Evolutionary conservation across 2,888 invertebrate species (phyloP).

Genomic region (Tenthredo scrophulariae): DNA sequence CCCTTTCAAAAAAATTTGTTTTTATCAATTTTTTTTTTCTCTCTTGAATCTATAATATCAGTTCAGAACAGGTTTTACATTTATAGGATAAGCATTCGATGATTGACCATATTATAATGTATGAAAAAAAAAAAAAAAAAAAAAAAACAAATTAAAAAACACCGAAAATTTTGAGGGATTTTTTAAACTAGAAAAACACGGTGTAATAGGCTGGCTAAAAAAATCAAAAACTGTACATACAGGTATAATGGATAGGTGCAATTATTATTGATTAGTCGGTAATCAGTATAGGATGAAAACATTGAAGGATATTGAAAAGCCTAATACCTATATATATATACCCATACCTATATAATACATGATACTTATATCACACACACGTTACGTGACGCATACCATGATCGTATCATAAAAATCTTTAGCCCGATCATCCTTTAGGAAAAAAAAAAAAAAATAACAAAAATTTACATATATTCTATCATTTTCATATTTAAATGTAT

Average conservation of each 20-base stretch:
- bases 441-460: not conserved
- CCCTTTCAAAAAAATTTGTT: too few species aligned
- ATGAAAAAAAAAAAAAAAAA: too few species aligned
- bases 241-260: constrained; percentile 43
- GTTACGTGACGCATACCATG: not conserved
- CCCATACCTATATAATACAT: constrained; percentile 10
- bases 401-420: constrained; percentile 7
- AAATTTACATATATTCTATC: not conserved
- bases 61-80: too few species aligned
- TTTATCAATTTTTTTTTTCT: too few species aligned
- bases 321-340: not conserved
- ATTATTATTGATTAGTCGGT: not conserved
- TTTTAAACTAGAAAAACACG: not conserved
- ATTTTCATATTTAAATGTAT: not conserved
- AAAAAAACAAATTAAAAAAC: too few species aligned
- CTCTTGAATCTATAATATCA: too few species aligned
- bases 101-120: too few species aligned
- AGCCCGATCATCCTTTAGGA: not conserved
- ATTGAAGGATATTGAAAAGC: not conserved
- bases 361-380: not conserved
- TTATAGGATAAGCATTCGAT: too few species aligned
- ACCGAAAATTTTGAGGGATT: too few species aligned
- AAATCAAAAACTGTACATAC: not conserved
- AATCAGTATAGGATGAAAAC: not conserved
- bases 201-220: not conserved